Evolutionary conservation across 2,113 vertebrate species (phyloP).

Genomic region (Mirounga angustirostris): DNA sequence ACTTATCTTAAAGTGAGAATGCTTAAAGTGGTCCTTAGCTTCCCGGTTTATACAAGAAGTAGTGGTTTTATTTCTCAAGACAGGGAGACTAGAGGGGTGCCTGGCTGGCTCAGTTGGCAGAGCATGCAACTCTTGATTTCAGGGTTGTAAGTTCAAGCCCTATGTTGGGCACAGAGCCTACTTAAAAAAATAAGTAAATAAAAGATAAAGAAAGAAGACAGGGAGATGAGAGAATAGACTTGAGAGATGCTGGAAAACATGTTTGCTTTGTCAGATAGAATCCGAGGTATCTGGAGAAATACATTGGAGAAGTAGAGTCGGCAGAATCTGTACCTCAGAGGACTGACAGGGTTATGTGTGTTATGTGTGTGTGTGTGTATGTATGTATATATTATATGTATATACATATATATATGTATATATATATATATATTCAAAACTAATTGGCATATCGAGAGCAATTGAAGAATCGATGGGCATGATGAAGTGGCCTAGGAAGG

Average conservation of each 20-base stretch:
- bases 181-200: not conserved
- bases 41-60: not conserved
- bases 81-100: not conserved
- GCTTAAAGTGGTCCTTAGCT: not conserved
- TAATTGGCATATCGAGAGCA: not conserved
- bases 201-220: not conserved
- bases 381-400: too few species aligned
- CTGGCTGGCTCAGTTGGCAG: not conserved
- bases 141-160: not conserved
- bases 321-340: not conserved
- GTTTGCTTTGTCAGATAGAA: not conserved
- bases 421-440: not conserved
- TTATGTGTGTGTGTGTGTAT: too few species aligned
- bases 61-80: not conserved
- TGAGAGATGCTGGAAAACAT: not conserved
- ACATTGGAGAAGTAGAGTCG: not conserved
- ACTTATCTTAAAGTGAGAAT: not conserved
- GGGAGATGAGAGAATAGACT: not conserved
- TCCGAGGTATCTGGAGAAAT: not conserved
- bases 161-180: not conserved
- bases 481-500: not conserved
- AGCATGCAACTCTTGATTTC: not conserved
- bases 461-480: not conserved
- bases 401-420: too few species aligned
- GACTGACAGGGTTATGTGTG: not conserved